Conservation (phyloP, 2,113 vertebrate species). For the Sander lucioperca region DNA sequence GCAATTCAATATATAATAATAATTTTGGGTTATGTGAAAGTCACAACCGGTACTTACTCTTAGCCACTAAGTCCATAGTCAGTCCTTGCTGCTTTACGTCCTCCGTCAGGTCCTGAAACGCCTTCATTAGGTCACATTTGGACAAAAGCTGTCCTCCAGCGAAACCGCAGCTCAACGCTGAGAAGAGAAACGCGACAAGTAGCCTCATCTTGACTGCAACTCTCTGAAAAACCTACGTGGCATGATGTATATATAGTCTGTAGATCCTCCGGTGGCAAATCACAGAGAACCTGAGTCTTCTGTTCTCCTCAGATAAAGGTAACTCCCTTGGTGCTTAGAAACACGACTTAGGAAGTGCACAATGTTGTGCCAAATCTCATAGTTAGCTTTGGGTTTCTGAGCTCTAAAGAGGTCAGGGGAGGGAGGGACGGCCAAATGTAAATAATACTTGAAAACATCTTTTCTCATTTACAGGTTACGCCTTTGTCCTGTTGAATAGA, state of each 20-base stretch:
- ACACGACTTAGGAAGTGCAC: neutral
- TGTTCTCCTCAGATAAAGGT: constrained; percentile 41
- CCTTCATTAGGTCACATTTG: constrained; percentile 32
- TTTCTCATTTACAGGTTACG: constrained; percentile 35
- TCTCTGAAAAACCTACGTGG: neutral
- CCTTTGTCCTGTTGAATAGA: constrained; percentile 28
- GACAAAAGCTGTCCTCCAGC: neutral
- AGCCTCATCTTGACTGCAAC: constrained; percentile 24
- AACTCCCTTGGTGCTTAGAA: constrained; percentile 1
- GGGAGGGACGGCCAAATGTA: neutral
- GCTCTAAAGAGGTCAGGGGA: neutral
- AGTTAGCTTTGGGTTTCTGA: neutral
- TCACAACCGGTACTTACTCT: constrained; percentile 25
- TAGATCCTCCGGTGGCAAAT: neutral
- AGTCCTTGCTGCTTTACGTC: neutral
- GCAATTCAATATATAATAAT: too few species aligned
- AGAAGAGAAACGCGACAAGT: constrained; percentile 10
- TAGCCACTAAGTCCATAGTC: neutral
- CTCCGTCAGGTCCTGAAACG: fast-evolving
- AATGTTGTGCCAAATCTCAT: neutral
- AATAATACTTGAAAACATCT: constrained; percentile 27
- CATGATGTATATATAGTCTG: neutral
- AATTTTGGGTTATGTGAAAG: neutral
- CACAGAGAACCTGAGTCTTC: neutral
- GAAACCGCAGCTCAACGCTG: constrained; percentile 30